These are phyloP conservation scores for Tetrapedia diversipes DNA, from an alignment of 2,888 invertebrate species.

Conservation along the genomic window DNA sequence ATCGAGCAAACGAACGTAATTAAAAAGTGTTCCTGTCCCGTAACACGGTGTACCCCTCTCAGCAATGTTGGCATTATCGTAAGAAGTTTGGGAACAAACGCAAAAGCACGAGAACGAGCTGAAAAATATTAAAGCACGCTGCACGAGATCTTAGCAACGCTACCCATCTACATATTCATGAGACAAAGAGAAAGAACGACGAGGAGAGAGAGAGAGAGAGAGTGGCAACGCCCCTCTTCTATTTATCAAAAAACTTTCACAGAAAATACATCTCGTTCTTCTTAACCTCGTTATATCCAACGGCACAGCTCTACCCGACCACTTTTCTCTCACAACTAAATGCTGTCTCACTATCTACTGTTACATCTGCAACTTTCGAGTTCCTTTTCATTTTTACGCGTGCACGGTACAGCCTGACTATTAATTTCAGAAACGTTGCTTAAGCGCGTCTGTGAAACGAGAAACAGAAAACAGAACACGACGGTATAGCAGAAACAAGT, in stretches of 20 bases:
- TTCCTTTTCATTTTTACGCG: too few relatives aligned
- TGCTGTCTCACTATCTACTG: not conserved
- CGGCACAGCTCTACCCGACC: not conserved
- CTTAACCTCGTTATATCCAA: not conserved
- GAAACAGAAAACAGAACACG: too few relatives aligned
- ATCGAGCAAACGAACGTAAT: too few relatives aligned
- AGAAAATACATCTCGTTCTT: not conserved
- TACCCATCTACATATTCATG: constrained; percentile 22
- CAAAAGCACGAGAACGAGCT: not conserved
- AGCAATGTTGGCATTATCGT: not conserved
- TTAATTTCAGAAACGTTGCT: too few relatives aligned
- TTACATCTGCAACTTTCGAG: not conserved
- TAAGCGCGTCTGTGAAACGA: too few relatives aligned
- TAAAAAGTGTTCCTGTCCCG: not conserved
- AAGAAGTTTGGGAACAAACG: not conserved
- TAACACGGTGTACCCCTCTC: not conserved
- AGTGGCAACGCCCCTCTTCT: too few relatives aligned
- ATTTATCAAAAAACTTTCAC: constrained; percentile 11
- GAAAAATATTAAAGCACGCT: not conserved
- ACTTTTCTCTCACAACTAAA: not conserved
- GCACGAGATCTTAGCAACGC: not conserved
- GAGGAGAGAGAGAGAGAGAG: too few relatives aligned
- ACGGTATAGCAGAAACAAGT: too few relatives aligned
- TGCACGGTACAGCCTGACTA: too few relatives aligned
- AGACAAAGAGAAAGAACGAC: too few relatives aligned